Evolutionary conservation across 2,113 vertebrate species (phyloP).

Genomic region (Upupa epops): DNA sequence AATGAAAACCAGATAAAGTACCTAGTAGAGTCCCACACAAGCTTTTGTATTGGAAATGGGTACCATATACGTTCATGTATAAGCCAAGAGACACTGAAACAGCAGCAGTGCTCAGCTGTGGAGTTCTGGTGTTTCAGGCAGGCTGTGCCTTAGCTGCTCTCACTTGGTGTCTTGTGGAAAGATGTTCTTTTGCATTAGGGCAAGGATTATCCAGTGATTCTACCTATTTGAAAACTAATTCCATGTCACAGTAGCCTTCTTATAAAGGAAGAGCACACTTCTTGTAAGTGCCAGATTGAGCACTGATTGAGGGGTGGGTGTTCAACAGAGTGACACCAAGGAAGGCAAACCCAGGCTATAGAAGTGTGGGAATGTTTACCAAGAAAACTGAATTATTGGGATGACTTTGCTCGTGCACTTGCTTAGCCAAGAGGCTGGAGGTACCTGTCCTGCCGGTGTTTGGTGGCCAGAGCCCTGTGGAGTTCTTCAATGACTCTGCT

Average conservation of each 20-base stretch:
- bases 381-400: neutral
- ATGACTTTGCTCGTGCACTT: neutral
- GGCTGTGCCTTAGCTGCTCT: neutral
- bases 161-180: neutral
- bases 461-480: constrained; percentile 91
- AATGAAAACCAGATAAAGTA: neutral
- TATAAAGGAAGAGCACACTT: neutral
- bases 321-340: neutral
- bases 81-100: neutral
- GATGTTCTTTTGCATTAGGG: neutral
- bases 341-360: neutral
- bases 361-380: neutral
- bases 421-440: neutral
- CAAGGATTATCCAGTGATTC: neutral
- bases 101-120: neutral
- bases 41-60: neutral
- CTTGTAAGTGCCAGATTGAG: neutral
- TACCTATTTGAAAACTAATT: neutral
- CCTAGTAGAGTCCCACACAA: neutral
- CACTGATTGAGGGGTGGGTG: neutral
- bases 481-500: constrained; percentile 97
- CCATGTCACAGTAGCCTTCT: neutral
- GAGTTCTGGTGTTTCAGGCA: neutral
- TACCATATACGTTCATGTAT: neutral
- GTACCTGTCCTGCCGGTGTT: constrained; percentile 96